phyloP scores from a whole-genome alignment of 1,140 invertebrate genomes.

The Eupeodes corollae region DNA sequence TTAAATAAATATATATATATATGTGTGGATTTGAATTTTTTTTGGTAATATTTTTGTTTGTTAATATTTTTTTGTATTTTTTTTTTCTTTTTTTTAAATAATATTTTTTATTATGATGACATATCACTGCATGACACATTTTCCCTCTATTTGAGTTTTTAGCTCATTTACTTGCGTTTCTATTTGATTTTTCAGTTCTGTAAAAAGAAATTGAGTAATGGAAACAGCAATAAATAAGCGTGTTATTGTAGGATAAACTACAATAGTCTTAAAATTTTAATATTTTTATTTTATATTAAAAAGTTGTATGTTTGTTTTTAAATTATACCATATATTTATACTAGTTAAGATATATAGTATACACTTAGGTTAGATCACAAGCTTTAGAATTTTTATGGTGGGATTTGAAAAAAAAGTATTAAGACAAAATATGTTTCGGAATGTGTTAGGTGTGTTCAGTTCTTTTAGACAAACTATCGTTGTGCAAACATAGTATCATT shows the following conservation, averaged over 20 bases:
- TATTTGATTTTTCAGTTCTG: conserved; percentile 90
- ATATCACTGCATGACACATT: conserved; percentile 79
- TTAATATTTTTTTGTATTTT: conserved; percentile 9
- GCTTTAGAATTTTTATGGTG: too few species aligned
- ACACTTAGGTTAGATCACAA: too few species aligned
- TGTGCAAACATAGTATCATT: too few species aligned
- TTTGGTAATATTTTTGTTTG: conserved; percentile 3
- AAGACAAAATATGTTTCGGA: too few species aligned
- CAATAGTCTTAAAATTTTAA: conserved; percentile 11
- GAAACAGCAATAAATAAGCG: conserved; percentile 39
- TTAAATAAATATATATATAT: conserved; percentile 10
- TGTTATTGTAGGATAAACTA: conserved; percentile 37
- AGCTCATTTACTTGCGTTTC: conserved; percentile 89
- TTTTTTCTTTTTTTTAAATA: conserved; percentile 13
- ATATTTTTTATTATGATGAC: conserved; percentile 26
- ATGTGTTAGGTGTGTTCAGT: too few species aligned
- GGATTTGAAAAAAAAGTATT: too few species aligned
- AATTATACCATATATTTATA: neutral
- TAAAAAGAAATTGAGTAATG: conserved; percentile 42
- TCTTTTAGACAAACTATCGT: too few species aligned
- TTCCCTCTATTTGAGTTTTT: conserved; percentile 87
- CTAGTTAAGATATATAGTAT: neutral
- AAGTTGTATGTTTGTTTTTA: too few species aligned
- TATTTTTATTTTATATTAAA: too few species aligned
- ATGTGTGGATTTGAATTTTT: conserved; percentile 10